Evolutionary conservation across 2,797 vertebrate genomes (phyloP), one percentile per base, ranked within the genome.

Genomic region (Lepilemur septentrionalis): DNA sequence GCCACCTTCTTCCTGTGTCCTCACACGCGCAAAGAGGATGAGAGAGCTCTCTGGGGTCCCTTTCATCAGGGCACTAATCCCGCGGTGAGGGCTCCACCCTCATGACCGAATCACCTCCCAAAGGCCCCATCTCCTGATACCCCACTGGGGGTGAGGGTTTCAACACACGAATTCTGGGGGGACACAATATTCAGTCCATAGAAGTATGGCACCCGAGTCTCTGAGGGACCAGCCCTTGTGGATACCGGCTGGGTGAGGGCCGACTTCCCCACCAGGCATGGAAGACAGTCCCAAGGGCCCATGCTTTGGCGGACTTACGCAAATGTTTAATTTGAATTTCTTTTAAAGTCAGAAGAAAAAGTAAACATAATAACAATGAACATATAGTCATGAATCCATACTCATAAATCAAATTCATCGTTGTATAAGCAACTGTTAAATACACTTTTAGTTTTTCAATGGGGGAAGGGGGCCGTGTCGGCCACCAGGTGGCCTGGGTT

Each of bases 201-300:
- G 46, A 41, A 8, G 14, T 23, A 20, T 3, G 7, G 14, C 6
- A 2, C 20, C 55, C 1, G 1, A 2, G 25, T 32, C 46, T 63
- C 57, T n/a, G 28, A 50, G 43, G 43, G 35, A 50, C 80, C 22
- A 20, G 46, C 38, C 57, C 30, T n/a, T 6, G 5, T 4, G 8
- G 67, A 38, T 18, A 11, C 14, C 4, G 25, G 30, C 35, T 22
- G 22, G 5, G 30, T 25, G 11, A 35, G 43, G n/a, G 28, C 57
- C 0, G 0, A 32, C 11, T 0, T n/a, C 32, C 20, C 70, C 69
- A 25, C 8, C 7, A 5, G 28, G 8, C 8, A 0, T 0, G 13
- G 32, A n/a, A 32, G 75, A 43, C 7, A 4, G 43, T 43, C 69
- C 46, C 30, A 38, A n/a, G 18, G 22, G 35, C 38, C 5, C 32